Base-by-base conservation (phyloP, 2,888 invertebrate species). In the Campoplex nolae region DNA sequence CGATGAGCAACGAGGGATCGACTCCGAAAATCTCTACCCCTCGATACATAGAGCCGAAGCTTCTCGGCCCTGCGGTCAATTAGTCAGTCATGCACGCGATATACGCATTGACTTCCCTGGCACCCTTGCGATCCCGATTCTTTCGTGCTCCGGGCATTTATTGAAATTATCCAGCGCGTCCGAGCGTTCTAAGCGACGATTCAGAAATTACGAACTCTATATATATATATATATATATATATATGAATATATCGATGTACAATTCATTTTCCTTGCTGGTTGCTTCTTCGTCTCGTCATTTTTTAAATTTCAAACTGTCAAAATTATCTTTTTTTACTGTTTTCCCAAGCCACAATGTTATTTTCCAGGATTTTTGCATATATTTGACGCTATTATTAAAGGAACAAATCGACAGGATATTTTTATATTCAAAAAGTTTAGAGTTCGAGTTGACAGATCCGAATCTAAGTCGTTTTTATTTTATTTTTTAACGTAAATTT, bases 41-140 rank as follows among this genome's bases (percentile, higher is more conserved):
- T 67, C 76, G 73, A 62, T 74, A 74, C 75, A 45, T 16, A n/a
- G 32, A n/a, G 74, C 56, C 45, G 48, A 75, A 73, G 77, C 67
- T 70, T 78, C 74, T 78, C 87, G 76, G 85, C 83, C 90, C 90
- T 90, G 91, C 89, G 92, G 93, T 92, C 92, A 92, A 92, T 92
- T 92, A 93, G 93, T 91, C 90, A 92, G 90, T 92, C 92, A 90
- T 90, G 92, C 93, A 93, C 92, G 93, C 93, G 91, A 93, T 92
- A 88, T 90, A 90, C 89, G 91, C 93, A 93, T 93, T 93, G 93
- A 92, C 92, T 93, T 91, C 13, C 75, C 86, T 76, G 73, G 83
- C 89, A 88, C 89, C 75, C 84, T 73, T 56, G 88, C 83, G 54
- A 65, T 56, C 70, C 51, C 77, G 74, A 78, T 79, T 73, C 83